phyloP scores from a whole-genome alignment of 1,140 invertebrate species.

The Cotesia glomerata region DNA sequence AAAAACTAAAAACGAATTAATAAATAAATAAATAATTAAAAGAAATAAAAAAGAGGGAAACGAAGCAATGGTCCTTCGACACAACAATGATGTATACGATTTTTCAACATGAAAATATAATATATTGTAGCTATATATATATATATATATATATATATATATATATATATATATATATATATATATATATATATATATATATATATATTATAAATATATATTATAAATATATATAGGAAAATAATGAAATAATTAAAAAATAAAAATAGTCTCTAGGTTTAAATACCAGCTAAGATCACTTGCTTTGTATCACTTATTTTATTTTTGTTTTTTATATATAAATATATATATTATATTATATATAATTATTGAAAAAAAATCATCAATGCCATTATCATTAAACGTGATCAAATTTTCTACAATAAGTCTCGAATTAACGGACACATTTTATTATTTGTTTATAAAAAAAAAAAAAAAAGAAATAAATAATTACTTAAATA shows the following conservation, averaged over 20 bases:
- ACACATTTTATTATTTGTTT: not conserved
- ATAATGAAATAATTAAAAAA: no score
- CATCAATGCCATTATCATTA: conserved; percentile 46
- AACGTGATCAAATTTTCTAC: conserved; percentile 41
- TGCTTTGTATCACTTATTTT: conserved; percentile 56
- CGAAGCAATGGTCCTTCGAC: conserved; percentile 60
- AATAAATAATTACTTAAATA: not conserved
- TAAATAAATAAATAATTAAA: conserved; percentile 30
- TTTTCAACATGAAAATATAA: conserved; percentile 62
- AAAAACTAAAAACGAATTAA: conserved; percentile 33
- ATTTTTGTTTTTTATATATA: conserved; percentile 44
- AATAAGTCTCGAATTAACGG: no score
- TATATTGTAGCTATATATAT: conserved; percentile 64
- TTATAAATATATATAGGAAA: conserved; percentile 43
- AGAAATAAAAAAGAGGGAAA: conserved; percentile 42
- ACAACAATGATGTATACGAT: conserved; percentile 65
- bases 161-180: conserved; percentile 48
- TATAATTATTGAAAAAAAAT: no score
- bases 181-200: conserved; percentile 51
- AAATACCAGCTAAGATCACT: conserved; percentile 51
- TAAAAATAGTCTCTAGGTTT: conserved; percentile 54
- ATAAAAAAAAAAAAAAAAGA: not conserved
- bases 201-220: conserved; percentile 43
- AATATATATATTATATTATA: conserved; percentile 31
- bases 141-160: conserved; percentile 37